Evolutionary conservation across 1,140 invertebrate genomes (phyloP), one percentile per base, ranked within the genome.

Genomic region (Centruroides vittatus): DNA sequence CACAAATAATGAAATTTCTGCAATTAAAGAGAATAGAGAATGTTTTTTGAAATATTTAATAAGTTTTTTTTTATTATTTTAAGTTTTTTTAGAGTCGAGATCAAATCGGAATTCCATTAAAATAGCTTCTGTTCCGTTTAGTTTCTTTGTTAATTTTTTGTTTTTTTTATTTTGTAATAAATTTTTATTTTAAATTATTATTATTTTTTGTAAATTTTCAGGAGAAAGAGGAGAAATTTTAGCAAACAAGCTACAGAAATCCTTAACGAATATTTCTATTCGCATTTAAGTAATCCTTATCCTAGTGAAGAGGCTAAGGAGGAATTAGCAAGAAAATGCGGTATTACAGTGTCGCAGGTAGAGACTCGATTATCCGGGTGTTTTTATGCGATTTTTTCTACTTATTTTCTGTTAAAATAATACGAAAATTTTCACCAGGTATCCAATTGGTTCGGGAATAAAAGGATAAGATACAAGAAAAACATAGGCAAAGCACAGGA

Each of bases 401-500:
- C 23, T 23, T 23, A 23, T 23, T 23, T 23, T 23, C 23, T 41
- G 41, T 8, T 41, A 8, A 41, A 41, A 41, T 41, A 41, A 41
- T 41, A 0, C 41, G 8, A 6, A 41, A 5, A 8, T 41, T 41
- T 41, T 23, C 23, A 23, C 41, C 80, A 93, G 86, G 89, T 94
- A 60, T 93, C 89, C 60, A 94, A 93, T 81, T 99, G 96, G 96
- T 99, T 99, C 75, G 96, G 96, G 65, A 99, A 99, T 79, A 99
- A 99, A 75, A 84, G 96, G 72, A 99, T 99, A 80, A 86, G 96
- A 71, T 99, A 99, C 79, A 99, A 99, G 85, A 99, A 99, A 80
- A 99, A 99, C 76, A 98, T 99, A 66, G 93, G 94, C 66, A 99
- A 99, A 78, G 94, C 95, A 58, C 94, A 98, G 75, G 96, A 99